Base-by-base conservation (phyloP, 2,113 vertebrate genomes). In the Stegostoma tigrinum region DNA sequence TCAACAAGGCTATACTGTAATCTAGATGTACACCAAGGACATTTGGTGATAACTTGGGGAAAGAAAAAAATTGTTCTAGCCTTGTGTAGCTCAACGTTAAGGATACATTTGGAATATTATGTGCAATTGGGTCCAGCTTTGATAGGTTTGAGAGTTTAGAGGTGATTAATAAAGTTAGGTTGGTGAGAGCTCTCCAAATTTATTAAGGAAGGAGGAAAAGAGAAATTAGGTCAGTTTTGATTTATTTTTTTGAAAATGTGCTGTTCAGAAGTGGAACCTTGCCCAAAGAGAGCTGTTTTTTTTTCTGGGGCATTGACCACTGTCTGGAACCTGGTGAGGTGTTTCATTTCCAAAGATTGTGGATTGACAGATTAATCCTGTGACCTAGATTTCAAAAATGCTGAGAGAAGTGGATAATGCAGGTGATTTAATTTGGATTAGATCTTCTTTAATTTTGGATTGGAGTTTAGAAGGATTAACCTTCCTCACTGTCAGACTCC, bases 71-170 rank as follows among this genome's bases (percentile, higher is more conserved):
- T 61, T 42, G 80, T 45, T 83, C 80, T 83, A 42, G 7, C 80
- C 80, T 83, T 83, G 80, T 72, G 70, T 72, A 42, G 15, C 21
- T 19, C n/a, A 42, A 15, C 15, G 23, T 83, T 83, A 83, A 83
- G 80, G 80, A 83, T 38, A 83, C n/a, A 83, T 83, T 83, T 83
- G 38, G 80, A 83, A 83, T 83, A 83, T 42, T 83, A 38, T 83
- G 38, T 83, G 38, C 80, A 42, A 45, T 38, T 45, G 14, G 38
- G 80, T 19, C 80, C 38, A 83, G 38, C 38, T 83, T 83, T 23
- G n/a, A 83, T 38, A 17, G 38, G 21, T 42, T 83, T 42, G 38
- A 45, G 80, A 42, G 5, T 83, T 83, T 38, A 23, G 80, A 83
- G 38, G 38, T 45, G 80, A 83, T 3, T 17, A 83, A 83, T 83